Percentiles rank a stretch among this genome's conserved stretches.
These are phyloP conservation scores for Catagonus wagneri DNA, from an alignment of 2,113 vertebrate genomes.

Conservation along the genomic window DNA sequence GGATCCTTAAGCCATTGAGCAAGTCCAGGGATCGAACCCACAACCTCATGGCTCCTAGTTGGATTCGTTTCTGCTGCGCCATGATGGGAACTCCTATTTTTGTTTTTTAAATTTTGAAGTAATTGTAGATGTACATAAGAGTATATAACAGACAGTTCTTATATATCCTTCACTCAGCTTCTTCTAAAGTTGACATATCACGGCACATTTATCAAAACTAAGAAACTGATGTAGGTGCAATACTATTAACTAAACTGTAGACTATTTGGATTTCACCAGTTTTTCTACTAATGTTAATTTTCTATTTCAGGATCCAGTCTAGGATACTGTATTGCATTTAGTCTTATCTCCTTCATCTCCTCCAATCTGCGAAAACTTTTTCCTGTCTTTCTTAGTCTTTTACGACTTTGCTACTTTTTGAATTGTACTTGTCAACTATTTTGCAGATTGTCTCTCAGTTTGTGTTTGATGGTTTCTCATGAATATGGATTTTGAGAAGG, in stretches of 20 bases:
- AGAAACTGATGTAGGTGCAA: not conserved
- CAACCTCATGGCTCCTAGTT: too few relatives aligned
- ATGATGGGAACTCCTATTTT: too few relatives aligned
- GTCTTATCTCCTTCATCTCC: not conserved
- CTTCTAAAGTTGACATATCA: not conserved
- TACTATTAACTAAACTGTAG: not conserved
- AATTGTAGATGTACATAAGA: not conserved
- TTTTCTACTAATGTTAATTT: not conserved
- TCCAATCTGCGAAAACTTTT: not conserved
- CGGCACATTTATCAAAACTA: not conserved
- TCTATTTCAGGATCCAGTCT: not conserved
- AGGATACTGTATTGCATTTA: not conserved
- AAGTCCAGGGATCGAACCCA: too few relatives aligned
- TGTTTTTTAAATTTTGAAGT: constrained; percentile 18
- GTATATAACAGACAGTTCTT: not conserved
- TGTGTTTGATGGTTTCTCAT: not conserved
- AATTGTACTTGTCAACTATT: not conserved
- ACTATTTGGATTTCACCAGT: not conserved
- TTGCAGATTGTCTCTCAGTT: not conserved
- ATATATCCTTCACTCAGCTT: not conserved
- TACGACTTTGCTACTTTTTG: not conserved
- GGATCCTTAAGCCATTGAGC: too few relatives aligned
- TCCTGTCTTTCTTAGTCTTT: not conserved
- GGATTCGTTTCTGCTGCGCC: too few relatives aligned
- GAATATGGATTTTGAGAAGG: not conserved